Evolutionary conservation across 2,888 invertebrate species (phyloP).

Genomic region (Mythimna albipuncta): DNA sequence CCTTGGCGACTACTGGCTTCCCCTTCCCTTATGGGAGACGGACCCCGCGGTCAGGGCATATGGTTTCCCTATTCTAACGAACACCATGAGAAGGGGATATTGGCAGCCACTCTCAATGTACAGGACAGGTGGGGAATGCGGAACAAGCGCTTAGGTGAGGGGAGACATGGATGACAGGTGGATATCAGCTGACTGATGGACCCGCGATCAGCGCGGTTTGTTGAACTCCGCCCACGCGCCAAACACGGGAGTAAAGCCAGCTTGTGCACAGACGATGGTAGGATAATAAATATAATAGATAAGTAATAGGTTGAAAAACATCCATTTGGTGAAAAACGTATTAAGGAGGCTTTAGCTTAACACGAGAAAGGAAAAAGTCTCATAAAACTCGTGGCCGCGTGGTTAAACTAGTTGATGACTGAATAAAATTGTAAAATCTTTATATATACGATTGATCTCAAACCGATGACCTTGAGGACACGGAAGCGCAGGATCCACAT

Average conservation of each 20-base stretch:
- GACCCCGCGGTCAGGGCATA: too few species aligned
- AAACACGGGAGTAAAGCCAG: neutral
- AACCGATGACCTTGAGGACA: neutral
- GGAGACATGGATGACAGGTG: constrained; percentile 22
- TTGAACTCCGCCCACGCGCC: constrained; percentile 46
- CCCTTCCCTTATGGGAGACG: too few species aligned
- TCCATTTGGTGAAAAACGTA: neutral
- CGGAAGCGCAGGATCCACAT: neutral
- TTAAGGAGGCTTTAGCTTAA: neutral
- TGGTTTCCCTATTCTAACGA: neutral
- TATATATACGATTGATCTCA: neutral
- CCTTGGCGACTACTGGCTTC: too few species aligned
- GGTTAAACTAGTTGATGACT: neutral
- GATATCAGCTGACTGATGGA: constrained; percentile 30
- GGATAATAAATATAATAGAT: neutral
- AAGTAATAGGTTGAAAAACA: neutral
- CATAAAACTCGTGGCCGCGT: too few species aligned
- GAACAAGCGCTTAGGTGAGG: neutral
- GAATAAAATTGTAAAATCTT: neutral
- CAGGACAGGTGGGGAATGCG: constrained; percentile 27
- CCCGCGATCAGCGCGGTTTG: constrained; percentile 14
- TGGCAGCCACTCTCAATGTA: neutral
- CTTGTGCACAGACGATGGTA: neutral
- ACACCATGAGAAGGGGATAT: neutral
- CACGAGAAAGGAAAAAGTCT: neutral